Evolutionary conservation across 2,888 invertebrate species (phyloP).

Genomic region (Aphidoletes aphidimyza): DNA sequence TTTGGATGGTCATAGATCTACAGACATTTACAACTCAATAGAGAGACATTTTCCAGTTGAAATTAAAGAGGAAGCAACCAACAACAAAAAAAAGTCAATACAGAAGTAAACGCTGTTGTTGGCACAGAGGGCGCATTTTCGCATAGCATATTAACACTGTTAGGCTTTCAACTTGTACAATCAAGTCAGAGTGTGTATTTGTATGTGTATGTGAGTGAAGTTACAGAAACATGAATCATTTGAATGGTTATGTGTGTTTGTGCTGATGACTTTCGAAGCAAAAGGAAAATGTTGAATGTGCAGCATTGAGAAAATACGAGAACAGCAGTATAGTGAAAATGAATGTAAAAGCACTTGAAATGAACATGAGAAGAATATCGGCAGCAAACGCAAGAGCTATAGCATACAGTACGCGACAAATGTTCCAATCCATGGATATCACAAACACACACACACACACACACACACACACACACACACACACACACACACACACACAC

Average conservation of each 20-base stretch:
- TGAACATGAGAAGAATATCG: neutral
- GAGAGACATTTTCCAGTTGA: neutral
- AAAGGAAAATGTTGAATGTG: slow-evolving; percentile 39
- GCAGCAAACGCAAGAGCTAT: neutral
- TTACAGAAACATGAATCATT: slow-evolving; percentile 8
- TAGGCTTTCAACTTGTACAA: neutral
- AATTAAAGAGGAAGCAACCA: neutral
- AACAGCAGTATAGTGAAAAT: slow-evolving; percentile 47
- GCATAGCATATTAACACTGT: neutral
- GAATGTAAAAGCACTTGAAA: neutral
- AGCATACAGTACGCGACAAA: slow-evolving; percentile 5
- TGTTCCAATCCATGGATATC: neutral
- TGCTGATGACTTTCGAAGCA: neutral
- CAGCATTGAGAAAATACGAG: slow-evolving; percentile 22
- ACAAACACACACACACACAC: too few species aligned
- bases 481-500: too few species aligned
- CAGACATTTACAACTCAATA: neutral
- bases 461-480: too few species aligned
- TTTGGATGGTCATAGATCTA: slow-evolving; percentile 10
- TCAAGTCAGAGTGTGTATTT: neutral
- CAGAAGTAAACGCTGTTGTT: neutral
- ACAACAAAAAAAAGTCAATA: slow-evolving; percentile 28
- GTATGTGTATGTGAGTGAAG: neutral
- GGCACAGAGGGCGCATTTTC: slow-evolving; percentile 24
- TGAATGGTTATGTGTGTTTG: neutral